A percentile compares a stretch with the other conserved stretches of the same genome.
These are phyloP conservation scores for Graptemys geographica DNA, from an alignment of 2,797 vertebrate species.

Conservation along the genomic window DNA sequence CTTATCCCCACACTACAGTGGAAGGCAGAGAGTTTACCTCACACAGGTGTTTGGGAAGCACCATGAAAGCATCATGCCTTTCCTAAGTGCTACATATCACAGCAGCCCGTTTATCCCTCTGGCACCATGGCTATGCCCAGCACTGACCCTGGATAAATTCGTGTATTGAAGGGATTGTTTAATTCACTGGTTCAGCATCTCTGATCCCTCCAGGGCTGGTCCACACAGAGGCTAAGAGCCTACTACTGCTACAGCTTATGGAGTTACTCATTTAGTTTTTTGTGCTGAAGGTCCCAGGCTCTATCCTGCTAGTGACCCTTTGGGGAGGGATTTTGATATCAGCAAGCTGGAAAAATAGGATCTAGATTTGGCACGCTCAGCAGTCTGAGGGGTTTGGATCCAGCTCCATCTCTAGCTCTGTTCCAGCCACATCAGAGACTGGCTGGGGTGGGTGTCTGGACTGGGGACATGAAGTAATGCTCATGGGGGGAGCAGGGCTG, in stretches of 20 bases:
- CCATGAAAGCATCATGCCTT: not conserved
- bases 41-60: not conserved
- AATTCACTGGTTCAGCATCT: not conserved
- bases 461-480: not conserved
- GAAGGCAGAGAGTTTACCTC: not conserved
- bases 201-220: not conserved
- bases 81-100: not conserved
- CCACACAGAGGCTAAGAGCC: not conserved
- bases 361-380: too few relatives aligned
- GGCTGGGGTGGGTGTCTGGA: not conserved
- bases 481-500: not conserved
- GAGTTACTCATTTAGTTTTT: not conserved
- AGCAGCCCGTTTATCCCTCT: not conserved
- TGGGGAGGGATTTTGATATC: not conserved
- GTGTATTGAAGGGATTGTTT: not conserved
- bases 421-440: not conserved
- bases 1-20: not conserved
- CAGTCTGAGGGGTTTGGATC: not conserved
- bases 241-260: not conserved
- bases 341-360: not conserved
- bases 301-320: not conserved
- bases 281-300: not conserved
- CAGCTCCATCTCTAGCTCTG: not conserved
- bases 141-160: not conserved
- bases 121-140: not conserved